Evolutionary conservation across 2,888 invertebrate genomes (phyloP), one percentile per base, ranked within the genome.

Genomic region (Conistra vaccinii): DNA sequence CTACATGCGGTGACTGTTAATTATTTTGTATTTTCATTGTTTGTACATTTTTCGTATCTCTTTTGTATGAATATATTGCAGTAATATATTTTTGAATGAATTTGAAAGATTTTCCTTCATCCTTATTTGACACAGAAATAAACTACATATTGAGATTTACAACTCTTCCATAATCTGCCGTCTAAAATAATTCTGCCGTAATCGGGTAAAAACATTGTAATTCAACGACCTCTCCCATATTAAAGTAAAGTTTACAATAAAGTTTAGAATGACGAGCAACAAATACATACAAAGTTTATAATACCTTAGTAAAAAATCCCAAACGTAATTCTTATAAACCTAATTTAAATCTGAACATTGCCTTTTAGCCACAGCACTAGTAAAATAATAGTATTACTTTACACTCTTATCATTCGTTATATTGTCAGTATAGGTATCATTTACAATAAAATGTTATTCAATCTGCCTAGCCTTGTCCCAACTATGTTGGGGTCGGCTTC

Each of bases 1-100:
- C 93, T 93, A 90, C 91, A 88, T 87, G 69, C 51, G 42, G 67
- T 82, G 80, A 75, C 60, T 81, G 73, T 80, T 76, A 57, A 80
- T 63, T 67, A 65, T 61, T 80, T 68, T 76, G 26, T 72, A 79
- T 79, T 75, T 78, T 71, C 76, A 77, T 67, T 60, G 48, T 79
- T 83, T 69, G 23, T 78, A 74, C 70, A 78, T 80, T 85, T 88
- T 70, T 83, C 67, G 70, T 81, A 78, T 76, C 69, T 76, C 74
- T 86, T 84, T 87, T 84, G 67, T 79, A 85, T 76, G 84, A 82
- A 81, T 78, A 79, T 83, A 63, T 73, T 77, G 82, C 87, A 85
- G 81, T 71, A 83, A 83, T 81, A 87, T 75, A 82, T 75, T 85
- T 80, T 61, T 66, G 32, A 63, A 55, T 58, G 81, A 79, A 73